Conservation (phyloP, 2,113 vertebrate genomes). For the Zosterops japonicus region DNA sequence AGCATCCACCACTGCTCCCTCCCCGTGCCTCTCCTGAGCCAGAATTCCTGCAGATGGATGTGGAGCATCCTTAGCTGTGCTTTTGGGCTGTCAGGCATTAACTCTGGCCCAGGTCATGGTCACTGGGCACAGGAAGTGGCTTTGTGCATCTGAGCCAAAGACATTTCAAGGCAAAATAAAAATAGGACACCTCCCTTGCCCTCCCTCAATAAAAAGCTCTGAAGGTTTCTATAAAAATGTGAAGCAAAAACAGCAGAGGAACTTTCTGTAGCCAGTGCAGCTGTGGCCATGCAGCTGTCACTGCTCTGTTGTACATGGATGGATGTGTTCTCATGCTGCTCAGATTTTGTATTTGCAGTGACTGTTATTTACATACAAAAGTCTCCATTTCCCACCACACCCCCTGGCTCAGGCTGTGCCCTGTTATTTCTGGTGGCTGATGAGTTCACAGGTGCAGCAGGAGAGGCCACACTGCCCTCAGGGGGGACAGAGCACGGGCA, state of each 20-base stretch:
- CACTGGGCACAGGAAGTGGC: background rate
- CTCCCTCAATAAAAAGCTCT: background rate
- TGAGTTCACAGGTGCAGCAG: background rate
- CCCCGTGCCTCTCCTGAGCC: background rate
- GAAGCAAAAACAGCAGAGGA: constrained; percentile 10
- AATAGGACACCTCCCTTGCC: background rate
- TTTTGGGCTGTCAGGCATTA: background rate
- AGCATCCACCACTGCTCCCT: background rate
- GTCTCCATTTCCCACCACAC: background rate
- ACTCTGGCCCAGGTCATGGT: background rate
- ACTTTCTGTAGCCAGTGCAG: background rate
- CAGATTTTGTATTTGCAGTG: constrained; percentile 10
- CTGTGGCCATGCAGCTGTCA: background rate
- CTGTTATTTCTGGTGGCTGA: background rate
- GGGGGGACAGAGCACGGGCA: background rate
- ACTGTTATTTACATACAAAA: constrained; percentile 14
- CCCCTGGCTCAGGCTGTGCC: background rate
- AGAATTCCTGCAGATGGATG: background rate
- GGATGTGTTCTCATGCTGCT: background rate
- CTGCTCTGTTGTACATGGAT: background rate
- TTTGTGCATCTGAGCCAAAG: constrained; percentile 15
- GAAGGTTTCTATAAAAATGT: constrained; percentile 22
- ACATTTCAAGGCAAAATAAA: constrained; percentile 13
- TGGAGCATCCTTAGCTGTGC: background rate
- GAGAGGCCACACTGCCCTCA: background rate